phyloP scores from a whole-genome alignment of 2,888 invertebrate species.

The Drosophila meridionalis region DNA sequence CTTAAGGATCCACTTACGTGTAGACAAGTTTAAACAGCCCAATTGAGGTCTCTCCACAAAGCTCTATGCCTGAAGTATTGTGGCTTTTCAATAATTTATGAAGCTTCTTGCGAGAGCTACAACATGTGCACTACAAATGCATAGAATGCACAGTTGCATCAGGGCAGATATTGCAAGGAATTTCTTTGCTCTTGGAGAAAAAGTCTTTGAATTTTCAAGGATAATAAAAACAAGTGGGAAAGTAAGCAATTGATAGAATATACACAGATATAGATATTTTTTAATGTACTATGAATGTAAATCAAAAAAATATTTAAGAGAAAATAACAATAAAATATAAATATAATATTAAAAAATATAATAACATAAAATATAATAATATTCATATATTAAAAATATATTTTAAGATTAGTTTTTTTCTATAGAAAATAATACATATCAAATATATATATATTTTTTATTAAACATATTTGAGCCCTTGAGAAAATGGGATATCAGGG shows the following conservation, averaged over 20 bases:
- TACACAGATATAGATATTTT: too few species aligned
- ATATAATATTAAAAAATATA: background rate
- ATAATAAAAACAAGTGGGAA: background rate
- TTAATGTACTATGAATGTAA: too few species aligned
- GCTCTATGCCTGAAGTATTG: slow-evolving; percentile 14
- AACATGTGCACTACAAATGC: slow-evolving; percentile 5
- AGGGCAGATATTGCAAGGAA: background rate
- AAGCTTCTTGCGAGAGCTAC: background rate
- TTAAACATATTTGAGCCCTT: too few species aligned
- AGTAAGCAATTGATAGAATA: too few species aligned
- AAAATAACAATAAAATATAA: background rate
- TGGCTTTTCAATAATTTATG: slow-evolving; percentile 15
- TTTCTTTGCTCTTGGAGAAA: background rate
- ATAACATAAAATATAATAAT: background rate
- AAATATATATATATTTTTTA: too few species aligned
- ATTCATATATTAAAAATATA: too few species aligned
- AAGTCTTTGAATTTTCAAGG: too few species aligned
- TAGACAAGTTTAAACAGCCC: slow-evolving; percentile 13
- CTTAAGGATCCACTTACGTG: slow-evolving; percentile 15
- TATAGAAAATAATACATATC: background rate
- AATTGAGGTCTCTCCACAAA: slow-evolving; percentile 15
- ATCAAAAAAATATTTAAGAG: too few species aligned
- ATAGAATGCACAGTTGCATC: background rate
- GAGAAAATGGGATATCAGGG: too few species aligned
- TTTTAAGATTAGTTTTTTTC: background rate